phyloP scores from a whole-genome alignment of 2,113 vertebrate genomes.

The Pterocles burchelli region DNA sequence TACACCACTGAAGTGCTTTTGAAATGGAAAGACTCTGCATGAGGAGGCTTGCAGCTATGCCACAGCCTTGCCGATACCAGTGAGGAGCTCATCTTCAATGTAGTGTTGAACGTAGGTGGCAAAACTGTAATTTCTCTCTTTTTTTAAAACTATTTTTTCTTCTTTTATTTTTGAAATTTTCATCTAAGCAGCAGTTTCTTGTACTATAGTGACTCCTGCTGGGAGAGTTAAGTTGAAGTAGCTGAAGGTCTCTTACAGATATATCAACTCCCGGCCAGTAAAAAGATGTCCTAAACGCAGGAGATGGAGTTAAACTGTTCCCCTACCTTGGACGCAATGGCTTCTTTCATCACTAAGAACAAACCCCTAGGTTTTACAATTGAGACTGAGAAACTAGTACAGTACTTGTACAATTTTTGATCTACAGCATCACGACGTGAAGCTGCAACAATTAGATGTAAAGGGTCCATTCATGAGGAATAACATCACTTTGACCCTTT shows the following conservation, averaged over 20 bases:
- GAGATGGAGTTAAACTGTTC: slow-evolving; percentile 89
- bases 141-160: slow-evolving; percentile 88
- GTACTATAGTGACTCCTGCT: slow-evolving; percentile 88
- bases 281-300: slow-evolving; percentile 89
- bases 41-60: slow-evolving; percentile 81
- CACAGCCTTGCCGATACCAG: slow-evolving; percentile 84
- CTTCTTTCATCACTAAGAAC: slow-evolving; percentile 89
- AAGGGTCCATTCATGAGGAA: slow-evolving; percentile 90
- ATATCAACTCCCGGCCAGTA: slow-evolving; percentile 89
- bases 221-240: slow-evolving; percentile 90
- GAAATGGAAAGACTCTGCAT: slow-evolving; percentile 86
- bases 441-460: slow-evolving; percentile 90
- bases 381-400: slow-evolving; percentile 90
- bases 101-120: slow-evolving; percentile 87
- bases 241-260: slow-evolving; percentile 89
- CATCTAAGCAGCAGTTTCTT: slow-evolving; percentile 88
- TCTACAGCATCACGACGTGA: slow-evolving; percentile 89
- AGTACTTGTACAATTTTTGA: slow-evolving; percentile 89
- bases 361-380: slow-evolving; percentile 89
- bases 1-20: slow-evolving; percentile 87
- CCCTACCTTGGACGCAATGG: slow-evolving; percentile 88
- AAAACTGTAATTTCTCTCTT: slow-evolving; percentile 88
- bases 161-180: slow-evolving; percentile 91
- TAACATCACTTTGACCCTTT: slow-evolving; percentile 91
- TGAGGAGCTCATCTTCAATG: slow-evolving; percentile 88